A percentile compares a stretch with the other conserved stretches of the same genome.
Conservation (phyloP, 2,797 vertebrate species). For the Valencia hispanica region DNA sequence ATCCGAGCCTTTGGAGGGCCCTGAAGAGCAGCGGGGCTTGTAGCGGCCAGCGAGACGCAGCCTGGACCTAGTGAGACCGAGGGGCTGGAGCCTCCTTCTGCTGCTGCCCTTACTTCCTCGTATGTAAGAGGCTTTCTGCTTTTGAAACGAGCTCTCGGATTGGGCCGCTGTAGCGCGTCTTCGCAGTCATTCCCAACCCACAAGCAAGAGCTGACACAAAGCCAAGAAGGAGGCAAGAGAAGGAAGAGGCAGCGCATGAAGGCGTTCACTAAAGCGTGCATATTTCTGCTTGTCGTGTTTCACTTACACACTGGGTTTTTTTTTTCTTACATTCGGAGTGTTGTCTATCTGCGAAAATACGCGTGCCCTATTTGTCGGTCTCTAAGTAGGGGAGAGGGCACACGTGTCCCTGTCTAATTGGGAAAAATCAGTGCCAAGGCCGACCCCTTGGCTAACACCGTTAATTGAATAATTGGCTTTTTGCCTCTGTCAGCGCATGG, state of each 20-base stretch:
- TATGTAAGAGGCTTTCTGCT: conserved; percentile 83
- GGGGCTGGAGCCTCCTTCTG: conserved; percentile 66
- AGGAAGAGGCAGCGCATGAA: conserved; percentile 81
- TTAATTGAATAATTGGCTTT: conserved; percentile 80
- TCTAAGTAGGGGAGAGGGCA: conserved; percentile 61
- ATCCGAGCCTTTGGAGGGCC: conserved; percentile 70
- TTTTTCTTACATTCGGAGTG: background rate
- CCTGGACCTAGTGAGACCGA: conserved; percentile 67
- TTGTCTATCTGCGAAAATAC: conserved; percentile 24
- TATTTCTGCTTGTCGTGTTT: conserved; percentile 37
- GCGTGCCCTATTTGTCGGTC: conserved; percentile 1
- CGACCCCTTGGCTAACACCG: conserved; percentile 40
- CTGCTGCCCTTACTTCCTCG: conserved; percentile 79
- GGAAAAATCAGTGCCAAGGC: conserved; percentile 39
- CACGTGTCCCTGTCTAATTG: conserved; percentile 74
- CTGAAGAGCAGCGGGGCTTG: conserved; percentile 70
- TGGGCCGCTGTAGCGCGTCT: conserved; percentile 76
- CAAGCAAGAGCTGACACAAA: conserved; percentile 78
- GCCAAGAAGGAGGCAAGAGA: conserved; percentile 83
- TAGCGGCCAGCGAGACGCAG: conserved; percentile 76
- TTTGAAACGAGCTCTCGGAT: conserved; percentile 82
- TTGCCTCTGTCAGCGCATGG: conserved; percentile 14
- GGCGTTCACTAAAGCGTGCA: conserved; percentile 80
- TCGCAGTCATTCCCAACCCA: conserved; percentile 80
- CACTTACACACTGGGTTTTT: background rate